Conservation (phyloP, 2,888 invertebrate species). For the Blera fallax region DNA sequence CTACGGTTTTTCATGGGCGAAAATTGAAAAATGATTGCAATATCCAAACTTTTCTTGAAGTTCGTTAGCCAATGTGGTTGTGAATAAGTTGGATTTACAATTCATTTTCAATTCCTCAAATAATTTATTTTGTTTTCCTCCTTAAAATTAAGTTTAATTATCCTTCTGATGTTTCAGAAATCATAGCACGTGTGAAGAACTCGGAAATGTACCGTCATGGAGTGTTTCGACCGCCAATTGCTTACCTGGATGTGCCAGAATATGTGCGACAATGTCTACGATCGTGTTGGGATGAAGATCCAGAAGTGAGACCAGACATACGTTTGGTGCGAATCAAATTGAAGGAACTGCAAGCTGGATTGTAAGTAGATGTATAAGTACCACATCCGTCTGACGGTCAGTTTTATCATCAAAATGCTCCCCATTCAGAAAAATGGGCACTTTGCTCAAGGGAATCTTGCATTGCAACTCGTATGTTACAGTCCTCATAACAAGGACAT, state of each 20-base stretch:
- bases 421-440: too few species aligned
- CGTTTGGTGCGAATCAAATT: slow-evolving; percentile 88
- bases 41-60: neutral
- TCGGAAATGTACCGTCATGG: slow-evolving; percentile 81
- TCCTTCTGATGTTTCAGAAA: slow-evolving; percentile 83
- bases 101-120: neutral
- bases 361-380: slow-evolving; percentile 80
- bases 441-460: too few species aligned
- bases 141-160: too few species aligned
- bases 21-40: slow-evolving; percentile 10
- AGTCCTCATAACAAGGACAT: too few species aligned
- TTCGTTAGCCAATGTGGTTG: neutral
- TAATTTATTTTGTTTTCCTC: too few species aligned
- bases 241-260: slow-evolving; percentile 86
- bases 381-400: neutral
- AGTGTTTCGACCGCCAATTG: slow-evolving; percentile 86
- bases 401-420: slow-evolving; percentile 77
- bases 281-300: slow-evolving; percentile 91
- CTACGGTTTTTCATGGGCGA: neutral
- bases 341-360: slow-evolving; percentile 90
- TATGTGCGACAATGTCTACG: slow-evolving; percentile 89
- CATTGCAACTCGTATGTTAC: too few species aligned
- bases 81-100: neutral
- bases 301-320: slow-evolving; percentile 88
- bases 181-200: slow-evolving; percentile 84